Base-by-base conservation (phyloP, 2,113 vertebrate species). In the Monopterus albus region DNA sequence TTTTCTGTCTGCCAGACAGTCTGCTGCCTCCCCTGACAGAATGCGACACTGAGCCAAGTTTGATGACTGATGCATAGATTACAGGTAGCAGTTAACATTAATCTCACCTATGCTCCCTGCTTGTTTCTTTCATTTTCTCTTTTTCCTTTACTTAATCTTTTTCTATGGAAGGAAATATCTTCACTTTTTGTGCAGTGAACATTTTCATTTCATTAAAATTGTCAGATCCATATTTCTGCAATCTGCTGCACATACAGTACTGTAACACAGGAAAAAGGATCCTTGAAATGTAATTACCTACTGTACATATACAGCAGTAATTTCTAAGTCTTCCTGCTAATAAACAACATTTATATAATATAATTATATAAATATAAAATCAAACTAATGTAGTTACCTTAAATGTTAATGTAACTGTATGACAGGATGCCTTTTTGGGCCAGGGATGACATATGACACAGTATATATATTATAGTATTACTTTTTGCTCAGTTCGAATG, bases 31-130 rank as follows among this genome's bases (percentile, higher is more conserved):
- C 36, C 20, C 31, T 61, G 45, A 80, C 51, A 55, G 59, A 70
- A 57, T 4, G 6, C 33, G 60, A 69, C 46, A 40, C 28, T 0
- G n/a, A 45, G 12, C 53, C 36, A 40, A 33, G 50, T 63, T 64
- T 76, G 61, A 76, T 43, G 11, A 39, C 31, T 56, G 51, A 65
- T 55, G 55, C 55, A n/a, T n/a, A n/a, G n/a, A 71, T 80, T 60
- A 68, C 56, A 72, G 70, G 56, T 55, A 72, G 18, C 69, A 58
- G 31, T 62, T 53, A 52, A 59, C 33, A 68, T 64, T 78, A n/a
- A 58, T 73, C 29, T 72, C 35, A 57, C 8, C 36, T 40, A 31
- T n/a, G 42, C 25, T 52, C 3, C n/a, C 31, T 47, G 51, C 33
- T 20, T 33, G 45, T 55, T 56, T 45, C 28, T 61, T 11, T 3